These are phyloP conservation scores for Dolichomitus sp. DNA, from an alignment of 2,888 invertebrate genomes.

Conservation along the genomic window DNA sequence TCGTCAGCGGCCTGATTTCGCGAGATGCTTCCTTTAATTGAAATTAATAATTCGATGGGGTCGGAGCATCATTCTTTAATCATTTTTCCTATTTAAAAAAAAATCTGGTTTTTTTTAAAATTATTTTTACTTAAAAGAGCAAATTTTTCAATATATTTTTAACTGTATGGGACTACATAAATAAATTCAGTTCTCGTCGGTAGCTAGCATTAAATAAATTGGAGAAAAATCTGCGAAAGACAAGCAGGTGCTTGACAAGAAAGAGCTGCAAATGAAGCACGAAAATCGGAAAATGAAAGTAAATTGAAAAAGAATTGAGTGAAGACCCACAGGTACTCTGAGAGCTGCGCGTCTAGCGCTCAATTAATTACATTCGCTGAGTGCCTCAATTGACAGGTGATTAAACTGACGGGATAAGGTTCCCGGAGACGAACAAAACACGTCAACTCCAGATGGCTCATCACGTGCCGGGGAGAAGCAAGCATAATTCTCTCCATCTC, in stretches of 20 bases:
- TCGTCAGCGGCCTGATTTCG: too few relatives aligned
- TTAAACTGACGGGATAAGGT: constrained; percentile 21
- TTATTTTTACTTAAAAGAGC: too few relatives aligned
- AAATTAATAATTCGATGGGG: too few relatives aligned
- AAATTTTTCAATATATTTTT: too few relatives aligned
- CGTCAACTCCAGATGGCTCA: constrained; percentile 9
- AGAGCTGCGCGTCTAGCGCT: constrained; percentile 17
- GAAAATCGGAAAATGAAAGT: background rate
- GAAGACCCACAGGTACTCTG: background rate
- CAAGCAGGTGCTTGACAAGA: background rate
- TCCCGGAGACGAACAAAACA: constrained; percentile 4
- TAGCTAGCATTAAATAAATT: background rate
- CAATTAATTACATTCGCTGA: constrained; percentile 29
- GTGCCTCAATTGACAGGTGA: constrained; percentile 23
- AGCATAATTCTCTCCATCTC: constrained; percentile 6
- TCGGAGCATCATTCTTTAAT: too few relatives aligned
- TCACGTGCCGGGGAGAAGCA: background rate
- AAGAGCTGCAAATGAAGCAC: background rate
- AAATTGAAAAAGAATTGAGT: background rate
- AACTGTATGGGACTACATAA: background rate
- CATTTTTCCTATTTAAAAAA: too few relatives aligned
- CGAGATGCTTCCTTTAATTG: too few relatives aligned
- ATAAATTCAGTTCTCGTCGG: background rate
- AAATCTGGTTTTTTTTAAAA: too few relatives aligned
- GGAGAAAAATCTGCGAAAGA: background rate